Evolutionary conservation across 2,113 vertebrate species (phyloP).

Genomic region (Eudyptes chrysolophus): DNA sequence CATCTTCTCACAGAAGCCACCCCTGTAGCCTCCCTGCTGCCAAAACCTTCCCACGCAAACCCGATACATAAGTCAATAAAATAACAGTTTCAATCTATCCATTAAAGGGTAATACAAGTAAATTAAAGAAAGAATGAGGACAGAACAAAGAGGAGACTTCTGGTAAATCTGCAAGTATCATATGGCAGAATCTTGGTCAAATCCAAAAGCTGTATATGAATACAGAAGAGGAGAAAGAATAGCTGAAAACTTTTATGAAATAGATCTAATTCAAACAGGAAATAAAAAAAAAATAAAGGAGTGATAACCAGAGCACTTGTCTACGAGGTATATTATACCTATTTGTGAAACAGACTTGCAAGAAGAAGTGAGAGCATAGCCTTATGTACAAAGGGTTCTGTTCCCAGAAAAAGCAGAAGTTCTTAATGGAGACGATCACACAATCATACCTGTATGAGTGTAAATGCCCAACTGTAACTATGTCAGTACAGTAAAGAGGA

Average conservation of each 20-base stretch:
- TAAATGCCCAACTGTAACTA: background rate
- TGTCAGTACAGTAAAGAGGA: background rate
- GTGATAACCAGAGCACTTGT: background rate
- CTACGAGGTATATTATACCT: background rate
- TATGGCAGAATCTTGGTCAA: background rate
- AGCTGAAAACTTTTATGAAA: background rate
- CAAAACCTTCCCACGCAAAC: background rate
- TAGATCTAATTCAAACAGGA: background rate
- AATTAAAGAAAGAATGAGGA: background rate
- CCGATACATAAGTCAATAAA: background rate
- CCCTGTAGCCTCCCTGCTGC: no score
- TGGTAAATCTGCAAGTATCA: background rate
- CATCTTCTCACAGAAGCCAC: no score
- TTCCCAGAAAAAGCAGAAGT: background rate
- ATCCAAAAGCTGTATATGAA: background rate
- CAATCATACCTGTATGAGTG: background rate
- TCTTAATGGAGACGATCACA: background rate
- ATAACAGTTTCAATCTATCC: background rate
- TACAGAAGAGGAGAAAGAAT: background rate
- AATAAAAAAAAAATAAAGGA: background rate
- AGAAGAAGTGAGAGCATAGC: background rate
- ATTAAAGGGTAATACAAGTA: background rate
- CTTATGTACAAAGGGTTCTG: background rate
- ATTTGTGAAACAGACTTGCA: background rate
- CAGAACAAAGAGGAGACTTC: background rate